Evolutionary conservation across 2,113 vertebrate genomes (phyloP).

Genomic region (Campylomormyrus tamandua): DNA sequence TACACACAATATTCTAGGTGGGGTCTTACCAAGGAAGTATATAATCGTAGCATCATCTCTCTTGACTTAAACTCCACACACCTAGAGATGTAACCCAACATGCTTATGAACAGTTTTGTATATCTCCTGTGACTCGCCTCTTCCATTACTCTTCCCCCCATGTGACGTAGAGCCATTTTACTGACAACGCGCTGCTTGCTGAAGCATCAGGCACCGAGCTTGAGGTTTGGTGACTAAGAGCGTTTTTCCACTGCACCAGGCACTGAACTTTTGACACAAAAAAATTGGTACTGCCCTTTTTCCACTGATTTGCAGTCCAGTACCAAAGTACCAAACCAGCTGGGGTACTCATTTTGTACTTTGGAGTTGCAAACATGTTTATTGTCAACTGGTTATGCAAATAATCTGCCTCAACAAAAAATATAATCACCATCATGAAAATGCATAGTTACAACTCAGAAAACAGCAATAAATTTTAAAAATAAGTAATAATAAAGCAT

Average conservation of each 20-base stretch:
- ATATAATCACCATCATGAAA: neutral
- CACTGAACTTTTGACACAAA: neutral
- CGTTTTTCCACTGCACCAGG: neutral
- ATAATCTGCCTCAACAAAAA: neutral
- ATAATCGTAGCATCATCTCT: too few relatives aligned
- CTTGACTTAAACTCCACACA: too few relatives aligned
- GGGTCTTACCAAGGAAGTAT: too few relatives aligned
- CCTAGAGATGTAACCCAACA: too few relatives aligned
- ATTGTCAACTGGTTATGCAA: neutral
- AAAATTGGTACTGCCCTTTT: neutral
- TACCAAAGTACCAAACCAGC: neutral
- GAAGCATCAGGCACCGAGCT: neutral
- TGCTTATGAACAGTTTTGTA: neutral
- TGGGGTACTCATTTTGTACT: neutral
- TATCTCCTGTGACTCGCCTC: neutral
- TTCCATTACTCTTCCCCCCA: neutral
- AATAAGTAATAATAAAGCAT: neutral
- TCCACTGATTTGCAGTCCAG: neutral
- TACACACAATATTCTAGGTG: too few relatives aligned
- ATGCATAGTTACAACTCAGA: neutral
- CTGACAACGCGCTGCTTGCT: neutral
- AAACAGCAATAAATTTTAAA: neutral
- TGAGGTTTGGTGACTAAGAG: neutral
- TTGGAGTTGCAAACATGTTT: neutral
- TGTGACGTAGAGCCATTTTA: neutral